These are phyloP conservation scores for Parauchenoglanis ngamensis DNA, from an alignment of 2,797 vertebrate species.

Conservation along the genomic window DNA sequence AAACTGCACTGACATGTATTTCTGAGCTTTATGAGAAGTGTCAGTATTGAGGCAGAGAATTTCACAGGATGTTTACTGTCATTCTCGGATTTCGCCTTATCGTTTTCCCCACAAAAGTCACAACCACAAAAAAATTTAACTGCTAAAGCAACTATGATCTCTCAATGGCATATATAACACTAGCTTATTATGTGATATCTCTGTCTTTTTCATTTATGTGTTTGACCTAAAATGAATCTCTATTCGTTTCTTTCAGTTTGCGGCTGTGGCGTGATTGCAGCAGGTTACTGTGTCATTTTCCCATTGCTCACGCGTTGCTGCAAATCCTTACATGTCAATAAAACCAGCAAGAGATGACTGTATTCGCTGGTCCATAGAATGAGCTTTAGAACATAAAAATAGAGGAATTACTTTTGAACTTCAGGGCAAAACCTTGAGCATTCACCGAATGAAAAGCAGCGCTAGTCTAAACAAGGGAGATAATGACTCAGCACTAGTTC, in stretches of 20 bases:
- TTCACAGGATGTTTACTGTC: slow-evolving; percentile 43
- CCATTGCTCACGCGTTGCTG: not conserved
- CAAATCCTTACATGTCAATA: not conserved
- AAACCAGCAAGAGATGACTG: slow-evolving; percentile 25
- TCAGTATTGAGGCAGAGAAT: slow-evolving; percentile 44
- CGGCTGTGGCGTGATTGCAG: not conserved
- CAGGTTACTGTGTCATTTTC: not conserved
- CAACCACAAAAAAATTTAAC: not conserved
- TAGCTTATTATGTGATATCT: not conserved
- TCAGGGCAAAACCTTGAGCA: slow-evolving; percentile 64
- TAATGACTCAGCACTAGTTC: slow-evolving; percentile 74
- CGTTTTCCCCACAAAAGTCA: not conserved
- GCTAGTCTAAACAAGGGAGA: slow-evolving; percentile 59
- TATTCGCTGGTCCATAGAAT: slow-evolving; percentile 16
- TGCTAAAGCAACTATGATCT: slow-evolving; percentile 5
- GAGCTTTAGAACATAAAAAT: slow-evolving; percentile 34
- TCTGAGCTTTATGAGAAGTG: slow-evolving; percentile 53
- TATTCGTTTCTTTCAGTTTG: not conserved
- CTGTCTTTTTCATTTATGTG: not conserved
- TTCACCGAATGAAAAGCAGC: slow-evolving; percentile 71
- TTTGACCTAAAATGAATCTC: slow-evolving; percentile 12
- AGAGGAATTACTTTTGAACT: slow-evolving; percentile 57
- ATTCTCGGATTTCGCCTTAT: slow-evolving; percentile 14
- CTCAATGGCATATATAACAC: not conserved
- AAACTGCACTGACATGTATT: slow-evolving; percentile 39